Percentiles rank a stretch among this genome's conserved stretches.
phyloP scores from a whole-genome alignment of 1,140 invertebrate species.

The Pararge aegeria region DNA sequence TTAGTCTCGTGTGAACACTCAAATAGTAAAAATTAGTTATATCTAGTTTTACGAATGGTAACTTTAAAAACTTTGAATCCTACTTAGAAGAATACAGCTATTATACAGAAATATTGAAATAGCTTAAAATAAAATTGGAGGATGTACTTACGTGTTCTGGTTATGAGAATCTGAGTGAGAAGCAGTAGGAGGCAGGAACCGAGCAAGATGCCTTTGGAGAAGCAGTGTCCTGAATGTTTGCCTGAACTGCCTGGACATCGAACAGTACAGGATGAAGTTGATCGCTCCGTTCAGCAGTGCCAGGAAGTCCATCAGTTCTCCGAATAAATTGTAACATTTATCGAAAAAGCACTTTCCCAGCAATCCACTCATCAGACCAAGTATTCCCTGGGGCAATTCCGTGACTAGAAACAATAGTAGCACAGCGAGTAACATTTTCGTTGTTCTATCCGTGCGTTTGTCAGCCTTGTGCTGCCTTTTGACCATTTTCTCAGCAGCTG shows the following conservation, averaged over 20 bases:
- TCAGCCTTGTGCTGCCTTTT: conserved; percentile 82
- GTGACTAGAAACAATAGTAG: conserved; percentile 92
- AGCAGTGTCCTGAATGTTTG: conserved; percentile 91
- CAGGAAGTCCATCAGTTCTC: conserved; percentile 94
- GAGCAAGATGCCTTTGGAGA: conserved; percentile 74
- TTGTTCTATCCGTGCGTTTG: conserved; percentile 90
- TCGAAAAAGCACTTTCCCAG: conserved; percentile 87
- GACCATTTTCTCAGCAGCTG: conserved; percentile 66
- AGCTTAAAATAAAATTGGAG: neutral
- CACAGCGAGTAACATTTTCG: conserved; percentile 93
- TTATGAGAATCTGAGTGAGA: conserved; percentile 66
- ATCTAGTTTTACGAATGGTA: too few species aligned
- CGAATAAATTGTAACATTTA: conserved; percentile 88
- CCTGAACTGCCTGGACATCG: conserved; percentile 96
- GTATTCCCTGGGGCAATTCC: conserved; percentile 91
- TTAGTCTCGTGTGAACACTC: too few species aligned
- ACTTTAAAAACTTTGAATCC: too few species aligned
- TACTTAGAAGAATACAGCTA: too few species aligned
- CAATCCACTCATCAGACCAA: conserved; percentile 87
- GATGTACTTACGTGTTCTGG: conserved; percentile 64
- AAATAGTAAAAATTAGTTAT: too few species aligned
- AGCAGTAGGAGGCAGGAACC: conserved; percentile 52
- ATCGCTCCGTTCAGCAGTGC: conserved; percentile 95
- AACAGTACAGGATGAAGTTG: conserved; percentile 96
- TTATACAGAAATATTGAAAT: neutral